A percentile compares a stretch with the other conserved stretches of the same genome.
Evolutionary conservation across 2,888 invertebrate genomes (phyloP).

Genomic region (Melikaiella ostensackeni): DNA sequence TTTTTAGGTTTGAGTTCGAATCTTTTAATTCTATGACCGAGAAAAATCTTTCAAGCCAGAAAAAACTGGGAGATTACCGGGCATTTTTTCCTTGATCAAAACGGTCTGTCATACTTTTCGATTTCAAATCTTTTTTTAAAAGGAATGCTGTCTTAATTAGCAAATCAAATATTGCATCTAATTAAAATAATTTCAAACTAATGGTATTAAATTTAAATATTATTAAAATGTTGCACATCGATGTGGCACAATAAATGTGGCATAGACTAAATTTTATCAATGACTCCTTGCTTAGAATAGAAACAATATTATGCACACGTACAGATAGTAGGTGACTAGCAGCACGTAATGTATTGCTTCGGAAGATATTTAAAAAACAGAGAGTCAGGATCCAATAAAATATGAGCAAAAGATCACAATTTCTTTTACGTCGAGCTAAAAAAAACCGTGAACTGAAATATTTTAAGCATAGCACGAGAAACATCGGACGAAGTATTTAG

Average conservation of each 20-base stretch:
- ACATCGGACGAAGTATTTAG: constrained; percentile 45
- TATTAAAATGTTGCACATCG: no score
- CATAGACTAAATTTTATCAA: constrained; percentile 3
- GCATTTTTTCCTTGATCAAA: no score
- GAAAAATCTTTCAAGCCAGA: no score
- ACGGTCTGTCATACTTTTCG: no score
- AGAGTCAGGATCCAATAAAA: constrained; percentile 46
- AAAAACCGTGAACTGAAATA: constrained; percentile 69
- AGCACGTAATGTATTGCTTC: not conserved
- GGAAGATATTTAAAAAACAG: constrained; percentile 10
- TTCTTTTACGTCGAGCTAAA: constrained; percentile 66
- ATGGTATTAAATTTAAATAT: no score
- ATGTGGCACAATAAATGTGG: not conserved
- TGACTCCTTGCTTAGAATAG: constrained; percentile 10
- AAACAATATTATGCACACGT: constrained; percentile 14
- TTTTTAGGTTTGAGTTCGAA: no score
- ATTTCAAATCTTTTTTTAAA: no score
- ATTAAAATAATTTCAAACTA: not conserved
- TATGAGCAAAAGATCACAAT: constrained; percentile 55
- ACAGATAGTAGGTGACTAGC: constrained; percentile 4
- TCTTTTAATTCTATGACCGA: no score
- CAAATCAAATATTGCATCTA: no score
- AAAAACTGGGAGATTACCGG: no score
- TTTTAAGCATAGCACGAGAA: constrained; percentile 61
- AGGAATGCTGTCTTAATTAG: no score